Percentiles rank a stretch among this genome's conserved stretches.
These are phyloP conservation scores for Galeopterus variegatus DNA, from an alignment of 2,113 vertebrate genomes.

Conservation along the genomic window DNA sequence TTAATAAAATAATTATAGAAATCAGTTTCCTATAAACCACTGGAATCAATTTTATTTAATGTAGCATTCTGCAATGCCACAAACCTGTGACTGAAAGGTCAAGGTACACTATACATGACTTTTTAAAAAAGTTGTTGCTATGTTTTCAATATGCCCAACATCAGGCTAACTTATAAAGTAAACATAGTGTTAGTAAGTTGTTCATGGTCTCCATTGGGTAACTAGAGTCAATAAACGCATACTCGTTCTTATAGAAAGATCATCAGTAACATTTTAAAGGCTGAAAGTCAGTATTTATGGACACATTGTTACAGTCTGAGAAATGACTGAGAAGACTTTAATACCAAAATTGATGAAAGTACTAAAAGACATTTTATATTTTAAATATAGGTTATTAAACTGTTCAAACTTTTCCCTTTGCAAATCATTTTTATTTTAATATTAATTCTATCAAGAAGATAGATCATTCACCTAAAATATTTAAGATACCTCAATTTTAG, in stretches of 20 bases:
- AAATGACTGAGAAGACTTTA: slow-evolving; percentile 75
- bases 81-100: neutral
- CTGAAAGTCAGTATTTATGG: slow-evolving; percentile 67
- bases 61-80: neutral
- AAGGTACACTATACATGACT: neutral
- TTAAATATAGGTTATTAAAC: slow-evolving; percentile 86
- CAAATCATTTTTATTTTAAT: slow-evolving; percentile 88
- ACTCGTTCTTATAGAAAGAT: slow-evolving; percentile 14
- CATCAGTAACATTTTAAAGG: slow-evolving; percentile 67
- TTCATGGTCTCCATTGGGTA: neutral
- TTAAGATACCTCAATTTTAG: slow-evolving; percentile 82
- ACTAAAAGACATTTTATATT: slow-evolving; percentile 83
- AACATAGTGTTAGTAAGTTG: neutral
- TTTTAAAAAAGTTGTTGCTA: neutral
- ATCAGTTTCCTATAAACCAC: neutral
- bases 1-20: neutral
- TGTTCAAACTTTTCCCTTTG: slow-evolving; percentile 83
- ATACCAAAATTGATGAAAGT: slow-evolving; percentile 82
- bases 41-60: neutral
- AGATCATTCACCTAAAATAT: slow-evolving; percentile 78
- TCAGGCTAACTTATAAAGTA: neutral
- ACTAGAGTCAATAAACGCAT: slow-evolving; percentile 42
- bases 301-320: slow-evolving; percentile 27
- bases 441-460: slow-evolving; percentile 80
- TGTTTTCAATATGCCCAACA: neutral